These are phyloP conservation scores for Melospiza georgiana DNA, from an alignment of 2,113 vertebrate genomes.

Conservation along the genomic window DNA sequence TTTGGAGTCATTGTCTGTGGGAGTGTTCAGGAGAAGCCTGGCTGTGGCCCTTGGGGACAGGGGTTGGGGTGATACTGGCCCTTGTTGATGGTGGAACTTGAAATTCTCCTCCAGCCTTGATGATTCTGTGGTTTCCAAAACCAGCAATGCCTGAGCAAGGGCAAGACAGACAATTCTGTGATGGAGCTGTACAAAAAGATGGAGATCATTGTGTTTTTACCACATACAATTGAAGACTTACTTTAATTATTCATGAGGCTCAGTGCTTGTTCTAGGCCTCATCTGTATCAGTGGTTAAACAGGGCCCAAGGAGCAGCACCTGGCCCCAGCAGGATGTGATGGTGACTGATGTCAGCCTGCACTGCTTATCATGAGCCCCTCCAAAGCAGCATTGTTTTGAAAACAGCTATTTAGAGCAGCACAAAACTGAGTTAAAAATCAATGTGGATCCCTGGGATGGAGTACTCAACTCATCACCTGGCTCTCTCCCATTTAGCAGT, in stretches of 20 bases:
- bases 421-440: not conserved
- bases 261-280: not conserved
- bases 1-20: not conserved
- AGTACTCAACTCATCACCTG: fast-evolving
- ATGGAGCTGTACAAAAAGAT: not conserved
- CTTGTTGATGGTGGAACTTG: no score
- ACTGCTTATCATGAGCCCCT: not conserved
- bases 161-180: not conserved
- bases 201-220: not conserved
- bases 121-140: not conserved
- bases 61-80: not conserved
- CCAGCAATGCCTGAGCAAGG: not conserved
- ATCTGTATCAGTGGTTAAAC: not conserved
- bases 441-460: not conserved
- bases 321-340: no score
- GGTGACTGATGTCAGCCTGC: not conserved
- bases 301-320: not conserved
- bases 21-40: not conserved
- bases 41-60: not conserved
- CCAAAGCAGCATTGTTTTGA: not conserved
- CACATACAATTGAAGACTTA: not conserved
- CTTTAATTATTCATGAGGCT: not conserved
- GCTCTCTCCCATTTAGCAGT: not conserved
- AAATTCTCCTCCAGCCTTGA: not conserved
- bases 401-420: not conserved